A percentile compares a stretch with the other conserved stretches of the same genome.
Evolutionary conservation across 2,888 invertebrate species (phyloP).

Genomic region (Alitta virens): DNA sequence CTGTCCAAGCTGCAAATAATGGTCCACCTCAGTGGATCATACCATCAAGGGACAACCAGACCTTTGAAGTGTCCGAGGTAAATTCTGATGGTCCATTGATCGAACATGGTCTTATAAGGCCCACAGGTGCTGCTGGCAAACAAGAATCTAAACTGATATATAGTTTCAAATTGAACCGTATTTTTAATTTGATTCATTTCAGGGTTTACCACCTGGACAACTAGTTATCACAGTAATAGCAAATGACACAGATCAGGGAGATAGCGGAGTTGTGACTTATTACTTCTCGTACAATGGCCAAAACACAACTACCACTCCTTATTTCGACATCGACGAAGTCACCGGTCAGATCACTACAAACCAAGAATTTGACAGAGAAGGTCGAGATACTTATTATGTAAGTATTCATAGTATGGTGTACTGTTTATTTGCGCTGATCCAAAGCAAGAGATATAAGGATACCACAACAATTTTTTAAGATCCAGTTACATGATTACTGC

Average conservation of each 20-base stretch:
- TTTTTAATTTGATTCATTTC: constrained; percentile 6
- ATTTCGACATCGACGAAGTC: constrained; percentile 75
- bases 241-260: constrained; percentile 75
- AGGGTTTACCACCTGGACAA: constrained; percentile 48
- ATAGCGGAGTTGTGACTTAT: constrained; percentile 78
- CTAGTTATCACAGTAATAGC: constrained; percentile 74
- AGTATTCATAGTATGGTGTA: no score
- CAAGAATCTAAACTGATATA: background rate
- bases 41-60: constrained; percentile 73
- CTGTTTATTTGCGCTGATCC: no score
- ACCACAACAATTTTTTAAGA: background rate
- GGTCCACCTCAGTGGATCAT: constrained; percentile 63
- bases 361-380: constrained; percentile 67
- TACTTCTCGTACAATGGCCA: constrained; percentile 68
- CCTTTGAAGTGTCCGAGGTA: constrained; percentile 81
- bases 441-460: no score
- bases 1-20: constrained; percentile 54
- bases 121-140: no score
- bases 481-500: background rate
- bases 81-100: background rate
- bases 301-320: constrained; percentile 76
- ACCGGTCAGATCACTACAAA: constrained; percentile 80
- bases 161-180: background rate
- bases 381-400: constrained; percentile 39
- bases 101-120: background rate